Evolutionary conservation across 2,797 vertebrate species (phyloP), one percentile per base, ranked within the genome.

Genomic region (Epinephelus coioides): DNA sequence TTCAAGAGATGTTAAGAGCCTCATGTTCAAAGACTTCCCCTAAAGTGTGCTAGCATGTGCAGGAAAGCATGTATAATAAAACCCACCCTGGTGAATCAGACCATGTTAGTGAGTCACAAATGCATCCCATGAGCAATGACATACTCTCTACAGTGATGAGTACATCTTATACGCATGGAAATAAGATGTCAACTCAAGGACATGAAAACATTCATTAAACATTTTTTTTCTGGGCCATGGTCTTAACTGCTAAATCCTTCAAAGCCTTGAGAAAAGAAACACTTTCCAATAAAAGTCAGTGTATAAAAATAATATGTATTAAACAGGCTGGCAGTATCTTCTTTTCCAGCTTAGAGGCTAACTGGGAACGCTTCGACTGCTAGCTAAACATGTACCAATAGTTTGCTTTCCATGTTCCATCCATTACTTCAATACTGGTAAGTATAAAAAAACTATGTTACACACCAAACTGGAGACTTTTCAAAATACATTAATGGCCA

Each of bases 181-280:
- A 79, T 69, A 80, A 78, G 34, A 74, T 65, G 40, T 81, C 55
- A 78, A 86, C 14, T 51, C 49, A 62, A 69, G 50, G 61, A 82
- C 57, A 83, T 86, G 64, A 82, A 86, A 82, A 64, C 54, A 69
- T 76, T 67, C 13, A 76, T 85, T 72, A 75, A 69, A 46, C 40
- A n/a, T 27, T 12, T 15, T 83, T 83, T 81, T 74, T 65, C 50
- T 40, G 30, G 44, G 74, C n/a, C 23, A 14, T 30, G 38, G 46
- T 47, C 40, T 78, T 40, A 57, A 72, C 64, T 61, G 51, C 3
- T n/a, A 79, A 75, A 72, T 55, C 23, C 54, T 53, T 69, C 38
- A 75, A 75, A 82, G 59, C 19, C 47, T 43, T 60, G 13, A 78
- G 21, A 76, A 76, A 68, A 51, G 13, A 66, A 51, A 54, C 8